Base-by-base conservation (phyloP, 2,113 vertebrate genomes). In the Hemibagrus wyckioides region DNA sequence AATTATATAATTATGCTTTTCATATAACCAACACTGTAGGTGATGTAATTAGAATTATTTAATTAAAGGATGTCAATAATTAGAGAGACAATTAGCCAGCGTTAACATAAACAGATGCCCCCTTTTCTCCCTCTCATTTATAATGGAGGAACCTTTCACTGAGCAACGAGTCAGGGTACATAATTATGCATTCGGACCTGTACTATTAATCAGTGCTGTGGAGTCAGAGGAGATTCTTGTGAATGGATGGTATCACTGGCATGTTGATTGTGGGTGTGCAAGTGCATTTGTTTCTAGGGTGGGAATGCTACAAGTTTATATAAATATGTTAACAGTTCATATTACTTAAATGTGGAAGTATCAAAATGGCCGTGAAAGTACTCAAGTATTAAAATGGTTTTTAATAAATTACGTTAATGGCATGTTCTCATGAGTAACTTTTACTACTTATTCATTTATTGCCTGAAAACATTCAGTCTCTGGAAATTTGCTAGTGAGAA, bases 61-160 rank as follows among this genome's bases (percentile, higher is more conserved):
- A 61, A 87, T 87, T 82, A 87, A 44, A 87, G 52, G 30, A 30
- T 61, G 67, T 75, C 80, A 82, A 82, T 87, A 87, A 87, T 87
- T 87, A 86, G 30, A 80, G 52, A 71, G 52, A 82, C 80, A 87
- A 82, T 87, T 87, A 86, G 63, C 77, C n/a, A 57, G 77, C 21
- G 28, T 71, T 86, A 71, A 65, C 57, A 85, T 85, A 85, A 81
- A 81, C 85, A 81, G 77, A 81, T 81, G 77, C 77, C 56, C 83
- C 75, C 41, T 28, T 76, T 76, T 76, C 73, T n/a, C 41, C 41
- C 41, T 76, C 41, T 50, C 73, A 48, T 79, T 50, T 50, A 48
- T 52, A 85, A 52, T 77, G n/a, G 56, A 19, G 17, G n/a, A 79
- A 82, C 52, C 76, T 85, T 63, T 82, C 13, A 82, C 80, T 80